phyloP scores from a whole-genome alignment of 2,113 vertebrate genomes.

The Gavia stellata region DNA sequence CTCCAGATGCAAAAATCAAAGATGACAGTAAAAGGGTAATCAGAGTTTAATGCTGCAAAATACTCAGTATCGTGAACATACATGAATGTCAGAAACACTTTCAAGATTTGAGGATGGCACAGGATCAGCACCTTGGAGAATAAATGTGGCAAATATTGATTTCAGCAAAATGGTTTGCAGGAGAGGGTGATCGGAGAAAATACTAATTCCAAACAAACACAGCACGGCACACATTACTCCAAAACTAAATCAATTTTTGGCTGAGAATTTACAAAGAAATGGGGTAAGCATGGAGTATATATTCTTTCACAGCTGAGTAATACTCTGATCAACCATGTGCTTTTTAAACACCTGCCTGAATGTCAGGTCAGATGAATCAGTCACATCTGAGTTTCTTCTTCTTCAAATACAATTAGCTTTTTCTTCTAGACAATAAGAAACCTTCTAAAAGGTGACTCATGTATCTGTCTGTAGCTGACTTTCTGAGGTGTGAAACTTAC shows the following conservation, averaged over 20 bases:
- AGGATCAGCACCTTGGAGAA: not conserved
- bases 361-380: conserved; percentile 52
- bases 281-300: not conserved
- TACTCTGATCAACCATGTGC: not conserved
- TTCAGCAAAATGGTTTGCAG: not conserved
- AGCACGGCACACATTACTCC: not conserved
- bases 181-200: not conserved
- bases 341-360: conserved; percentile 14
- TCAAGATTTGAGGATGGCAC: not conserved
- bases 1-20: not conserved
- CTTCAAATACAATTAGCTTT: not conserved
- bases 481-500: not conserved
- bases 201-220: not conserved
- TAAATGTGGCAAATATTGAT: not conserved
- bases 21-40: not conserved
- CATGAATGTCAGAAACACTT: not conserved
- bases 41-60: not conserved
- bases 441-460: not conserved
- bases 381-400: not conserved
- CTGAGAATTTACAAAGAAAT: not conserved
- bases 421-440: not conserved
- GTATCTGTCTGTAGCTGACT: not conserved
- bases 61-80: not conserved
- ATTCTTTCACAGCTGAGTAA: conserved; percentile 20
- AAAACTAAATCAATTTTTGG: not conserved